Percentiles rank a stretch among this genome's conserved stretches.
These are phyloP conservation scores for Pentalonia nigronervosa DNA, from an alignment of 1,140 invertebrate species.

Conservation along the genomic window DNA sequence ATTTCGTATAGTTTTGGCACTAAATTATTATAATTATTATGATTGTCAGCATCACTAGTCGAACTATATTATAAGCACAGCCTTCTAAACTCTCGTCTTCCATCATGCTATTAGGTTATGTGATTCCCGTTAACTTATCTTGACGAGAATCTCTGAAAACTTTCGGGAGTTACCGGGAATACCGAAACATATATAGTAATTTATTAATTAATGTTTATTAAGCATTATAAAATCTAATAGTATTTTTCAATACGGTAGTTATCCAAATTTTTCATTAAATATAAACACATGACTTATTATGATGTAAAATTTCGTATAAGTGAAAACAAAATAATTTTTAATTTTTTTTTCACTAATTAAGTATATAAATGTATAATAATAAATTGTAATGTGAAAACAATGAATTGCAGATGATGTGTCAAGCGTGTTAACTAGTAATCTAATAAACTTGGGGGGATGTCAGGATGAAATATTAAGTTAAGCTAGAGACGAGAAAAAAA, in stretches of 20 bases:
- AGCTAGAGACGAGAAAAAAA: neutral
- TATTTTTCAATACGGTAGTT: neutral
- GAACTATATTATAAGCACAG: neutral
- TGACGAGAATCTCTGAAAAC: neutral
- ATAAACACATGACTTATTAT: neutral
- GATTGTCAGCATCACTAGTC: neutral
- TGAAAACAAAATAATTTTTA: too few relatives aligned
- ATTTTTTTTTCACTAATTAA: too few relatives aligned
- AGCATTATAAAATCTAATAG: neutral
- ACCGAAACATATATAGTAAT: neutral
- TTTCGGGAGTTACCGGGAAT: neutral
- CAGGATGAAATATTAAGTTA: neutral
- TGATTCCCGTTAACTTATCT: neutral
- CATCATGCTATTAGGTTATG: neutral
- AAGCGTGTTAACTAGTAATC: neutral
- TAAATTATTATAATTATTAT: slow-evolving; percentile 3
- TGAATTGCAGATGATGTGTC: neutral
- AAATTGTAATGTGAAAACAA: neutral
- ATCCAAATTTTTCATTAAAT: neutral
- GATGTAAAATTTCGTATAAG: too few relatives aligned
- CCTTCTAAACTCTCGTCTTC: neutral
- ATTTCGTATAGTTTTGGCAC: neutral
- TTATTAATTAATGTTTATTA: neutral
- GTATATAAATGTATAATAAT: neutral
- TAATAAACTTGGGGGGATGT: neutral